Evolutionary conservation across 2,797 vertebrate genomes (phyloP).

Genomic region (Sparidentex hasta): DNA sequence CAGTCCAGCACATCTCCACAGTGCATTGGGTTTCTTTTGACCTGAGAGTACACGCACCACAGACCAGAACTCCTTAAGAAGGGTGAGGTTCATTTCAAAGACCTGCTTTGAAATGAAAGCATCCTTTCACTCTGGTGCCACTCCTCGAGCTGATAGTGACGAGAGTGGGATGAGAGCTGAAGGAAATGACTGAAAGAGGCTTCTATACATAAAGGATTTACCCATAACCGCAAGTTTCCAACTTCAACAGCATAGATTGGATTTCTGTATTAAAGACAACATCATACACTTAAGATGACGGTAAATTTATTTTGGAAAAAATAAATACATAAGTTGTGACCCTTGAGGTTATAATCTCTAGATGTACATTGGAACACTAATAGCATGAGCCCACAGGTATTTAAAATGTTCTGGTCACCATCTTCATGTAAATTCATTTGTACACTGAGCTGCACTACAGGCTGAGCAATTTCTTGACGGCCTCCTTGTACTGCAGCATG

Average conservation of each 20-base stretch:
- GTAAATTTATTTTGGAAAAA: slow-evolving; percentile 38
- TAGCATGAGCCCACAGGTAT: neutral
- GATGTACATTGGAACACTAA: slow-evolving; percentile 3
- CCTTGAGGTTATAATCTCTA: slow-evolving; percentile 14
- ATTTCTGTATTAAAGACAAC: slow-evolving; percentile 43
- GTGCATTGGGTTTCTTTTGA: slow-evolving; percentile 70
- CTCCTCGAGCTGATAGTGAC: slow-evolving; percentile 13
- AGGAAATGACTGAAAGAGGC: slow-evolving; percentile 23
- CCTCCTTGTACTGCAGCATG: slow-evolving; percentile 91
- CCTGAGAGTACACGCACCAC: slow-evolving; percentile 61
- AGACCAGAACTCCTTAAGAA: slow-evolving; percentile 60
- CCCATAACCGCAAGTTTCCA: neutral
- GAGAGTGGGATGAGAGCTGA: slow-evolving; percentile 24
- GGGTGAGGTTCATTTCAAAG: slow-evolving; percentile 49
- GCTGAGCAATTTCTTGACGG: slow-evolving; percentile 89
- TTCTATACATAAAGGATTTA: slow-evolving; percentile 43
- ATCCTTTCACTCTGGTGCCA: slow-evolving; percentile 60
- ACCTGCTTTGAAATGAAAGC: slow-evolving; percentile 63
- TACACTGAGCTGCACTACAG: slow-evolving; percentile 58
- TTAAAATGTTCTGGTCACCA: slow-evolving; percentile 15
- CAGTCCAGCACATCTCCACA: slow-evolving; percentile 57
- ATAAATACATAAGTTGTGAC: slow-evolving; percentile 54
- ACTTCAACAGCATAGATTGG: neutral
- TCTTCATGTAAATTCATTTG: slow-evolving; percentile 20
- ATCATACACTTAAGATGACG: slow-evolving; percentile 8